phyloP scores from a whole-genome alignment of 2,888 invertebrate species.

The Stomorhina lunata region DNA sequence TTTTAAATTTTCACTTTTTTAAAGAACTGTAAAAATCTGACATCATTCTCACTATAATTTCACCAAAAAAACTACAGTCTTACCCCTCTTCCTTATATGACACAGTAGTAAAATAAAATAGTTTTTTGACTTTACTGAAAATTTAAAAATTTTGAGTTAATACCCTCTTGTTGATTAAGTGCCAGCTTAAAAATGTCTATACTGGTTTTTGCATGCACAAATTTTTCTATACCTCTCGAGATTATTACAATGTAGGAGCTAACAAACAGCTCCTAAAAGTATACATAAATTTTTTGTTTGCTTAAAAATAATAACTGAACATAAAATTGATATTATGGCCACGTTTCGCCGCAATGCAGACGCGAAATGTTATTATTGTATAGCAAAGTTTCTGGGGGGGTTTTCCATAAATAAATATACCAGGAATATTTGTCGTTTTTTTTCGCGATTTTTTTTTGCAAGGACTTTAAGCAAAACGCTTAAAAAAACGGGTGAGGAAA shows the following conservation, averaged over 20 bases:
- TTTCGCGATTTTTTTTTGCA: background rate
- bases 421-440: background rate
- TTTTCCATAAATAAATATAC: slow-evolving; percentile 1
- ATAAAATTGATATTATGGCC: slow-evolving; percentile 37
- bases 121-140: no score
- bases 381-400: background rate
- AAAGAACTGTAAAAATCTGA: no score
- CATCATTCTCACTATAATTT: no score
- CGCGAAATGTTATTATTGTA: slow-evolving; percentile 22
- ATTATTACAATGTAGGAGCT: background rate
- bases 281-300: background rate
- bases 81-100: no score
- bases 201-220: background rate
- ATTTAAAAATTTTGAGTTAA: no score
- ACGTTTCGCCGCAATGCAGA: slow-evolving; percentile 54
- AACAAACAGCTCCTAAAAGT: background rate
- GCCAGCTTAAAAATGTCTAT: no score
- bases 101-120: no score
- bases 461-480: background rate
- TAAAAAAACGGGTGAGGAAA: slow-evolving; percentile 5
- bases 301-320: background rate
- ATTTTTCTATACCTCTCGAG: background rate
- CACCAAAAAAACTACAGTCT: no score
- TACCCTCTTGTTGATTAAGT: no score
- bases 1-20: no score